Evolutionary conservation across 1,140 invertebrate species (phyloP).

Genomic region (Hirudo medicinalis): DNA sequence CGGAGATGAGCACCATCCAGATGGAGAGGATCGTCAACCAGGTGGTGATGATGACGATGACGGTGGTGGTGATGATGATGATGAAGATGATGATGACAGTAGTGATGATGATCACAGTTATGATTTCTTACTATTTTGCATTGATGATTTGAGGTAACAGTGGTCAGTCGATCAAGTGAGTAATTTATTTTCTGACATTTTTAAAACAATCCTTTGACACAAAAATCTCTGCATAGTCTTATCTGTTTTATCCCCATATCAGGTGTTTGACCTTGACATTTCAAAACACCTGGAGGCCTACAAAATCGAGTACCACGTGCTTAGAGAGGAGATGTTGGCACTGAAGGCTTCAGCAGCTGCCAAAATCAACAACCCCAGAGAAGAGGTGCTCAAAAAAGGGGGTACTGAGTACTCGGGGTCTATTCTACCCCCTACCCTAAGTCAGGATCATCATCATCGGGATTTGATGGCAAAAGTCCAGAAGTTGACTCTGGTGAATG

Average conservation of each 20-base stretch:
- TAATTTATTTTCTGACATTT: not conserved
- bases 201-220: not conserved
- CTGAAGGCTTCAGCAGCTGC: slow-evolving; percentile 24
- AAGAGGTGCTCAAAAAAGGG: no score
- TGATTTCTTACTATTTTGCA: not conserved
- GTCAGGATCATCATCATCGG: no score
- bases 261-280: slow-evolving; percentile 67
- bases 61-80: not conserved
- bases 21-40: slow-evolving; percentile 59
- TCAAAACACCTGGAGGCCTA: slow-evolving; percentile 72
- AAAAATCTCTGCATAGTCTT: not conserved
- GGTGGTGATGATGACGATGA: slow-evolving; percentile 42
- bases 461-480: no score
- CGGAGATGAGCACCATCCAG: slow-evolving; percentile 41
- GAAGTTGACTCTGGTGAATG: no score
- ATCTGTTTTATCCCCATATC: slow-evolving; percentile 22
- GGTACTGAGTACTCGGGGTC: no score
- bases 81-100: not conserved
- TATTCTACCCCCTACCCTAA: no score
- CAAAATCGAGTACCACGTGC: slow-evolving; percentile 81
- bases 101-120: not conserved
- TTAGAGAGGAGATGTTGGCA: slow-evolving; percentile 68
- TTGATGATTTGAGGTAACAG: not conserved
- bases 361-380: no score
- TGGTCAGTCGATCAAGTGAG: not conserved